Evolutionary conservation across 2,888 invertebrate genomes (phyloP).

Genomic region (Petrolisthes manimaculis): DNA sequence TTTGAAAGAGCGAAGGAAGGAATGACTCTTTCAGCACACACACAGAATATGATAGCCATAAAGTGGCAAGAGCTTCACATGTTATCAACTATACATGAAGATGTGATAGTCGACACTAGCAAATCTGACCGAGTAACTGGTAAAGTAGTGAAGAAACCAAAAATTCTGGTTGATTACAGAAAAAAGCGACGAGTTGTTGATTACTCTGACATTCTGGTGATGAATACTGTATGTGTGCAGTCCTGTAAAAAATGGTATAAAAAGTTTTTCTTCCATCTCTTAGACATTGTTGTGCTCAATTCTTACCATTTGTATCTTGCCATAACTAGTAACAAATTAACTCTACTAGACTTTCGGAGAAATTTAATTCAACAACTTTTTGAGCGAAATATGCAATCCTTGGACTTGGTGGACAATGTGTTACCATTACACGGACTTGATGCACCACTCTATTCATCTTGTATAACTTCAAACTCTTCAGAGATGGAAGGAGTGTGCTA

Average conservation of each 20-base stretch:
- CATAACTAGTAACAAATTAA: background rate
- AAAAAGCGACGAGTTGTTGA: background rate
- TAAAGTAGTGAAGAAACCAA: background rate
- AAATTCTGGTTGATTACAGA: background rate
- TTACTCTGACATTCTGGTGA: background rate
- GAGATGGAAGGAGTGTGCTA: no score
- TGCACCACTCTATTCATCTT: no score
- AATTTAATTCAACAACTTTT: slow-evolving; percentile 5
- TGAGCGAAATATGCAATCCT: background rate
- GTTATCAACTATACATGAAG: slow-evolving; percentile 8
- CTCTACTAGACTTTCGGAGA: background rate
- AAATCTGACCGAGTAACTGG: background rate
- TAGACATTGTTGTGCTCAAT: background rate
- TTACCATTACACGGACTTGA: no score
- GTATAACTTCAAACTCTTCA: no score
- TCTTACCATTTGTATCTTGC: background rate
- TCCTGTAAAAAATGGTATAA: background rate
- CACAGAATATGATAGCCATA: slow-evolving; percentile 4
- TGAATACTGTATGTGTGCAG: background rate
- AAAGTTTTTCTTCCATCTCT: background rate
- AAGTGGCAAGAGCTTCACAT: background rate
- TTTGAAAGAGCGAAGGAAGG: background rate
- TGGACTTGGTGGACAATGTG: no score
- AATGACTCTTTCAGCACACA: background rate
- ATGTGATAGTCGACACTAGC: background rate